These are phyloP conservation scores for Siniperca chuatsi DNA, from an alignment of 2,113 vertebrate genomes.

Conservation along the genomic window DNA sequence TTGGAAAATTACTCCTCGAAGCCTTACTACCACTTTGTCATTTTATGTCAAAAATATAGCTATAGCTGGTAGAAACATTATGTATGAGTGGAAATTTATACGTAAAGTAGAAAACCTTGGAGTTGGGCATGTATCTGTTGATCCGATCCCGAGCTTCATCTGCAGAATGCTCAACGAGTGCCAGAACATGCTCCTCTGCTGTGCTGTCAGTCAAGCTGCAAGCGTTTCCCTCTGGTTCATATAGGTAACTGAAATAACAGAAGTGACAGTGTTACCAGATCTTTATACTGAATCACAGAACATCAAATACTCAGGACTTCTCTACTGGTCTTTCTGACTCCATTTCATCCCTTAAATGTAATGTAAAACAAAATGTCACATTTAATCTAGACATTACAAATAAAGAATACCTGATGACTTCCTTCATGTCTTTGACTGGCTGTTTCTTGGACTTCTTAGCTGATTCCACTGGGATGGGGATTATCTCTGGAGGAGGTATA, in stretches of 20 bases:
- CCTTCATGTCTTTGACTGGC: conserved; percentile 94
- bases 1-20: background rate
- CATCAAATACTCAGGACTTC: background rate
- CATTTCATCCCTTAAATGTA: background rate
- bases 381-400: background rate
- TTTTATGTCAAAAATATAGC: background rate
- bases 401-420: conserved; percentile 89
- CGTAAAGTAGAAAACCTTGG: conserved; percentile 86
- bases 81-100: background rate
- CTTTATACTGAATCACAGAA: background rate
- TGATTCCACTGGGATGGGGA: conserved; percentile 90
- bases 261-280: conserved; percentile 7
- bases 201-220: conserved; percentile 98
- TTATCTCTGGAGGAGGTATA: conserved; percentile 90
- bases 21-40: background rate
- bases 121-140: conserved; percentile 91
- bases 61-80: background rate
- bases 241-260: conserved; percentile 87
- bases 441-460: conserved; percentile 95
- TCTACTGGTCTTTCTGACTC: background rate
- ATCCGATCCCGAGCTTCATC: conserved; percentile 97
- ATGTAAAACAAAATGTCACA: background rate
- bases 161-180: conserved; percentile 95
- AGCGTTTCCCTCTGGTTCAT: conserved; percentile 95
- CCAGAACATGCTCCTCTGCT: conserved; percentile 96